Percentiles rank a stretch among this genome's conserved stretches.
Conservation (phyloP, 2,797 vertebrate genomes). For the Sebastes oblongus region DNA sequence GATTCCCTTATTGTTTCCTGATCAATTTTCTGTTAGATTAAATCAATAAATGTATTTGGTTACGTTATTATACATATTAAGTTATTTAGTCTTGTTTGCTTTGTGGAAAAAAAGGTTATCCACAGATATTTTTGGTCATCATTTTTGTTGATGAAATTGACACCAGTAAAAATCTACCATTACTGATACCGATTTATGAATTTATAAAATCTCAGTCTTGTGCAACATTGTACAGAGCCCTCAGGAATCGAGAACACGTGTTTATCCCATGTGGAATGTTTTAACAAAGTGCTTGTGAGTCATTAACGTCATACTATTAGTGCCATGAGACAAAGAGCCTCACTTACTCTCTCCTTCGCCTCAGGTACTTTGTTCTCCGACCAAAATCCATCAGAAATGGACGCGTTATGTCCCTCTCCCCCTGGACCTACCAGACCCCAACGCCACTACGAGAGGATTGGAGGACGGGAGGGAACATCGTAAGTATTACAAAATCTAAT, state of each 20-base stretch:
- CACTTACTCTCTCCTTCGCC: background rate
- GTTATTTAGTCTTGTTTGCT: too few relatives aligned
- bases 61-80: too few relatives aligned
- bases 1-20: too few relatives aligned
- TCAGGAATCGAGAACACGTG: background rate
- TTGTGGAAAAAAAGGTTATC: background rate
- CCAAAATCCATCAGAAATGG: conserved; percentile 75
- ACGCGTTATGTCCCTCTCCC: conserved; percentile 70
- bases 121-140: background rate
- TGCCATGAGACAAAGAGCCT: background rate
- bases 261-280: background rate
- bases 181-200: background rate
- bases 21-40: too few relatives aligned
- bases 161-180: background rate
- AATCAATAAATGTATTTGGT: fast-evolving
- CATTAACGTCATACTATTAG: background rate
- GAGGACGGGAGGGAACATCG: conserved; percentile 78
- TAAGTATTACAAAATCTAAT: conserved; percentile 45
- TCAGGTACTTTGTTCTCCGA: conserved; percentile 70
- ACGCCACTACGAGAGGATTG: conserved; percentile 80
- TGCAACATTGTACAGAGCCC: background rate
- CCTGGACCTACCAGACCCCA: conserved; percentile 72
- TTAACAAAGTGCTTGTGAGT: background rate
- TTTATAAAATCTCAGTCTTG: background rate
- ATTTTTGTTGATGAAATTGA: background rate